Percentiles rank a stretch among this genome's conserved stretches.
Conservation (phyloP, 2,113 vertebrate genomes). For the Chelonoidis abingdonii region DNA sequence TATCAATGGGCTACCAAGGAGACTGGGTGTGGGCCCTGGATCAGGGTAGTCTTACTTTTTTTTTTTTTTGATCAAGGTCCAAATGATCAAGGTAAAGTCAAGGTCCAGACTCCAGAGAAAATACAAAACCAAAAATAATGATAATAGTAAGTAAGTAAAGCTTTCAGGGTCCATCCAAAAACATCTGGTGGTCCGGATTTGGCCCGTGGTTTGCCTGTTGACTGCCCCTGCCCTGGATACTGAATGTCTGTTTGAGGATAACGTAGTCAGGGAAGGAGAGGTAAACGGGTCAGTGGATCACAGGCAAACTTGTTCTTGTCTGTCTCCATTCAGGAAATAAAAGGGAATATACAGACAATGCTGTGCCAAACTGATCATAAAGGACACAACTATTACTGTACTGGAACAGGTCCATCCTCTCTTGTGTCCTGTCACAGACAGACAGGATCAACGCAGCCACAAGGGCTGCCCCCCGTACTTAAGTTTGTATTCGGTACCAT, state of each 20-base stretch:
- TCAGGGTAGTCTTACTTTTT: no score
- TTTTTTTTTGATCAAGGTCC: no score
- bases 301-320: conserved; percentile 22
- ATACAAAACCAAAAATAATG: no score
- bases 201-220: no score
- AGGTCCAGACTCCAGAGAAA: no score
- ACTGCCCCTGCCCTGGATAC: background rate
- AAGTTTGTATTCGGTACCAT: background rate
- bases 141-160: no score
- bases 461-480: background rate
- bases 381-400: conserved; percentile 30
- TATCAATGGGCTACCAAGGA: background rate
- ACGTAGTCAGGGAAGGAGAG: background rate
- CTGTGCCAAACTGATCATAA: conserved; percentile 60
- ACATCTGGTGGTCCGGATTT: no score
- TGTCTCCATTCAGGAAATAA: conserved; percentile 38
- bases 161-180: no score
- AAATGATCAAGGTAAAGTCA: no score
- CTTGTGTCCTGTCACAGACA: background rate
- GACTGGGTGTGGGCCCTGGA: background rate
- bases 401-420: conserved; percentile 53
- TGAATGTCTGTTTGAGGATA: background rate
- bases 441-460: background rate
- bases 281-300: conserved; percentile 52
- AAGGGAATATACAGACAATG: conserved; percentile 35